Base-by-base conservation (phyloP, 2,888 invertebrate genomes). In the Rotaria socialis region DNA sequence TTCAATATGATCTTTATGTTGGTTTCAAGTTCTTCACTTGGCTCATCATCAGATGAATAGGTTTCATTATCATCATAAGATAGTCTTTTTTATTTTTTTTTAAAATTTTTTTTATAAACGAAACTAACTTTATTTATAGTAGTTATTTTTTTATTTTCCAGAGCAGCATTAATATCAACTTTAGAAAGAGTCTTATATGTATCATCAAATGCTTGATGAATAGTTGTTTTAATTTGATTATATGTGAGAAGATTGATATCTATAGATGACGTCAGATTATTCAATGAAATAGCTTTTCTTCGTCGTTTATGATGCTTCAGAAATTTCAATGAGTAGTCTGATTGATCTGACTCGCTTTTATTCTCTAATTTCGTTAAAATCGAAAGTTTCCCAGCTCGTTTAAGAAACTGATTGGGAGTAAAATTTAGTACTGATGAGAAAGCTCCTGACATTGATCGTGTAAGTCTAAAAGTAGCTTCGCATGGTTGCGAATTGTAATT, bases 281-380 rank as follows among this genome's bases (percentile, higher is more conserved):
- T 67, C 67, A 16, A 5, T 35, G 67, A 16, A 27, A 4, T 16
- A 67, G 14, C 3, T 67, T 67, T 67, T 35, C 67, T 27, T 35
- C 75, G 47, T 35, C 47, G 47, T 24, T 80, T 80, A 80, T 80
- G 75, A 80, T 80, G 75, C n/a, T 80, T 80, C 10, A 22, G 75
- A 80, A 80, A 80, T 10, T 80, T 8, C 8, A 80, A 24, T 10
- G 22, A 16, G 24, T 43, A 80, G 6, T 47, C 47, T 10, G n/a
- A 2, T 11, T 24, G 43, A 47, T 11, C 43, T 3, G 22, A 47
- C n/a, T 43, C 43, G 22, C 47, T 22, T 47, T 43, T 5, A 8
- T n/a, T 80, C 22, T 80, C 43, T 4, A 47, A 2, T 6, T 80
- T 43, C 2, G 22, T 41, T 43, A 80, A 19, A 47, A 80, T 14